These are phyloP conservation scores for Solea senegalensis DNA, from an alignment of 2,113 vertebrate genomes.

Conservation along the genomic window DNA sequence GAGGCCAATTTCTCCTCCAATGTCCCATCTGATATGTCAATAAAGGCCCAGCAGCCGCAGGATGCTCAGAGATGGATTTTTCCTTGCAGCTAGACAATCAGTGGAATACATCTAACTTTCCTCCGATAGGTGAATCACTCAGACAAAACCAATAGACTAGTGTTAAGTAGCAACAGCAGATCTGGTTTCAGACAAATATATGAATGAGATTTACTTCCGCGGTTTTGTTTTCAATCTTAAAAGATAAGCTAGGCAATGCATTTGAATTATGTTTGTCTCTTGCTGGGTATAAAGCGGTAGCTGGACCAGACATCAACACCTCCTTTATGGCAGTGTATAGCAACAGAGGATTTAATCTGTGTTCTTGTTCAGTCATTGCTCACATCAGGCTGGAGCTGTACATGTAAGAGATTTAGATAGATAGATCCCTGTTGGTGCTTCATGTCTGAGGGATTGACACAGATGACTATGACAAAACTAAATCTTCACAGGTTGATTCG, in stretches of 20 bases:
- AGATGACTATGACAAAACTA: constrained; percentile 24
- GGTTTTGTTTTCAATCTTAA: constrained; percentile 54
- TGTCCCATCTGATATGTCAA: constrained; percentile 84
- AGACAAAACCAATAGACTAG: constrained; percentile 73
- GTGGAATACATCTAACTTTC: constrained; percentile 77
- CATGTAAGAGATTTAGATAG: constrained; percentile 19
- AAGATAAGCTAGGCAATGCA: constrained; percentile 61
- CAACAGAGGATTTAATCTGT: constrained; percentile 30
- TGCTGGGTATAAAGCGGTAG: constrained; percentile 21
- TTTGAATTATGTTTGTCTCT: constrained; percentile 57
- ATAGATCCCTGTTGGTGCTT: constrained; percentile 14
- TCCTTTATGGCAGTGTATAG: constrained; percentile 8
- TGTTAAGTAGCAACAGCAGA: constrained; percentile 65
- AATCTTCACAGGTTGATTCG: constrained; percentile 7
- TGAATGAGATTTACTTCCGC: constrained; percentile 55
- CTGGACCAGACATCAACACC: constrained; percentile 31
- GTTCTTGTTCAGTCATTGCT: constrained; percentile 17
- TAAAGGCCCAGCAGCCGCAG: constrained; percentile 77
- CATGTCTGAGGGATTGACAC: constrained; percentile 31
- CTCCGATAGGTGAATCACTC: constrained; percentile 74
- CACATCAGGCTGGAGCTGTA: constrained; percentile 6
- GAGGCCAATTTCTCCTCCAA: constrained; percentile 85
- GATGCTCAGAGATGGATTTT: constrained; percentile 80
- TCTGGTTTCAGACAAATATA: constrained; percentile 62
- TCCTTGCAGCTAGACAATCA: constrained; percentile 77